Evolutionary conservation across 2,113 vertebrate species (phyloP).

Genomic region (Patagioenas fasciata): DNA sequence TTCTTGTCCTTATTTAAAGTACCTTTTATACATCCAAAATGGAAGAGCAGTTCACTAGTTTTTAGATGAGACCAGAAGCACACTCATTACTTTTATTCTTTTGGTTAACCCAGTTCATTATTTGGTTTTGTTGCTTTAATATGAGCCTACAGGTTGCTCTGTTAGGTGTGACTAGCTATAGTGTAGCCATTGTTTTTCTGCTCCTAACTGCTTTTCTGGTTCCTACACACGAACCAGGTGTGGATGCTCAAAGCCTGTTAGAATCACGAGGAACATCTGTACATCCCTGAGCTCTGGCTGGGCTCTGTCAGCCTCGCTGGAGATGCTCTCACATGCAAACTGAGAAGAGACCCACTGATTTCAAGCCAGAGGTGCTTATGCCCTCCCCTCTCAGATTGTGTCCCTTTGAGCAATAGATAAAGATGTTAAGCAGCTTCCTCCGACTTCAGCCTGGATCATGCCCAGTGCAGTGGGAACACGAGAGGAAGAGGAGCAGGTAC

Average conservation of each 20-base stretch:
- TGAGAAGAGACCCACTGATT: background rate
- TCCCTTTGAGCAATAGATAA: background rate
- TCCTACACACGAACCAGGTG: fast-evolving
- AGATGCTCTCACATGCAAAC: background rate
- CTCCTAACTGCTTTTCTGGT: background rate
- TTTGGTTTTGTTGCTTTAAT: background rate
- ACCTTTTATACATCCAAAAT: background rate
- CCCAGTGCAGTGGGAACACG: fast-evolving
- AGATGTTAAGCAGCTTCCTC: background rate
- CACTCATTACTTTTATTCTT: background rate
- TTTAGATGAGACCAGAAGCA: background rate
- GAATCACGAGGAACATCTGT: background rate
- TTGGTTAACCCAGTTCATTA: background rate
- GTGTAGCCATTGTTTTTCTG: background rate
- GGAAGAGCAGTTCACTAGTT: background rate
- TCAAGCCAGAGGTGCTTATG: background rate
- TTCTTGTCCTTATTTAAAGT: background rate
- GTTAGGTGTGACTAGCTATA: background rate
- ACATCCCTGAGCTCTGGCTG: background rate
- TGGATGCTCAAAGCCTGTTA: background rate
- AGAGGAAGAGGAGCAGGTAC: background rate
- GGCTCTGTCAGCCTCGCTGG: background rate
- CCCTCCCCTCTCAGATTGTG: background rate
- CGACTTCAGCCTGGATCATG: background rate
- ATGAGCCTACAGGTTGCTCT: background rate